A percentile compares a stretch with the other conserved stretches of the same genome.
These are phyloP conservation scores for Nasonia oneida DNA, from an alignment of 2,888 invertebrate genomes.

Conservation along the genomic window DNA sequence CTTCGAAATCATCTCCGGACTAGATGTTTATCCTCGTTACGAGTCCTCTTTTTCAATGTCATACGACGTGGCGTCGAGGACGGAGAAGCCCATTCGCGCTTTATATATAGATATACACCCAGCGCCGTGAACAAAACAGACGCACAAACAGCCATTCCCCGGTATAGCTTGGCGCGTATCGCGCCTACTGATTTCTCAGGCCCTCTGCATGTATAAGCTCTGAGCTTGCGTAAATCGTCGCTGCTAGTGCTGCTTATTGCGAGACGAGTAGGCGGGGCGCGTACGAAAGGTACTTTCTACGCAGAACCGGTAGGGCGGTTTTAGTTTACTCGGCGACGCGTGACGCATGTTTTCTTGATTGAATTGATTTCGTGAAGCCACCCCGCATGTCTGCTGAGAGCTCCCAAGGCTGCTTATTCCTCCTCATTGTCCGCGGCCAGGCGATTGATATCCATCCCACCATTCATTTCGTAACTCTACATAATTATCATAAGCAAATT, in stretches of 20 bases:
- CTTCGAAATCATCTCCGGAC: neutral
- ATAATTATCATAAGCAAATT: too few species aligned
- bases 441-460: too few species aligned
- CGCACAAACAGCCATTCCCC: neutral
- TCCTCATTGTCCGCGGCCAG: too few species aligned
- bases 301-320: neutral
- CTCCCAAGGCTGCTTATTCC: too few species aligned
- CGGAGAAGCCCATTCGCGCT: neutral
- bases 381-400: neutral
- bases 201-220: neutral
- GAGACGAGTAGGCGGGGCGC: neutral
- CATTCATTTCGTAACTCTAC: too few species aligned
- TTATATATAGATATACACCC: neutral
- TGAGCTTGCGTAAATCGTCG: conserved; percentile 7
- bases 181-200: conserved; percentile 38
- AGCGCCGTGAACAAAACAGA: neutral
- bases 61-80: neutral
- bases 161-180: conserved; percentile 22
- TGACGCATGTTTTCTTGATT: conserved; percentile 42
- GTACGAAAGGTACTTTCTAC: neutral
- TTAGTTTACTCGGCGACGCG: conserved; percentile 1
- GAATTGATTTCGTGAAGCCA: conserved; percentile 35
- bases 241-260: neutral
- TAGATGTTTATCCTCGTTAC: neutral
- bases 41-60: neutral